Conservation (phyloP, 2,797 vertebrate species). For the Glossophaga mutica region DNA sequence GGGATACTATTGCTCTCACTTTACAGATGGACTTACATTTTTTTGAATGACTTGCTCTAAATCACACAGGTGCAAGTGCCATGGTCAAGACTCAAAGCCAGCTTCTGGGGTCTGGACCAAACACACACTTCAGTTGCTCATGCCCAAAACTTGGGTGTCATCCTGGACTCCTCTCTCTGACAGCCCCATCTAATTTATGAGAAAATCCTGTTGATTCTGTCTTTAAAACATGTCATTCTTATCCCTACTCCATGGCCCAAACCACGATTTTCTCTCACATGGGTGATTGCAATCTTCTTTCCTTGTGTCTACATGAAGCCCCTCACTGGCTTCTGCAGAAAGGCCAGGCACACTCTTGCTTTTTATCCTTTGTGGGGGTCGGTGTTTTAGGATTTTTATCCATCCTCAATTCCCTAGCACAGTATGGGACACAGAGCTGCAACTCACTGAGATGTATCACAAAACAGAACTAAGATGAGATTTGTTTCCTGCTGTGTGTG, state of each 20-base stretch:
- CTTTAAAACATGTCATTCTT: background rate
- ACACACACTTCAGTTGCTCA: background rate
- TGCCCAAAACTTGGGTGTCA: background rate
- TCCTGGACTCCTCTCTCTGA: background rate
- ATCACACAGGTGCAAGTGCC: background rate
- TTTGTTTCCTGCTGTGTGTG: background rate
- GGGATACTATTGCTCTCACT: background rate
- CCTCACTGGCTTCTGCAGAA: background rate
- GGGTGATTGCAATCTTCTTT: rapidly evolving
- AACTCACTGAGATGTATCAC: background rate
- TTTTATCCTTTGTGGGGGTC: background rate
- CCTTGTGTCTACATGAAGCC: background rate
- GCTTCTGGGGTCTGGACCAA: background rate
- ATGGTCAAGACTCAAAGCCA: background rate
- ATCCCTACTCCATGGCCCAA: background rate
- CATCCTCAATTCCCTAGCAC: background rate
- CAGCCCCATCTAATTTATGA: background rate
- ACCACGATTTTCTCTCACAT: background rate
- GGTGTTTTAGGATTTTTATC: background rate
- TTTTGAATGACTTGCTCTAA: background rate
- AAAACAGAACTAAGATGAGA: background rate
- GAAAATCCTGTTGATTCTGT: background rate
- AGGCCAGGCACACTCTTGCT: background rate
- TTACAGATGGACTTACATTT: background rate
- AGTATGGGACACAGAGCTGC: background rate